A percentile compares a stretch with the other conserved stretches of the same genome.
These are phyloP conservation scores for Aurelia coerulea DNA, from an alignment of 30 jellyfish, hydroid and myxozoan species.

Conservation along the genomic window DNA sequence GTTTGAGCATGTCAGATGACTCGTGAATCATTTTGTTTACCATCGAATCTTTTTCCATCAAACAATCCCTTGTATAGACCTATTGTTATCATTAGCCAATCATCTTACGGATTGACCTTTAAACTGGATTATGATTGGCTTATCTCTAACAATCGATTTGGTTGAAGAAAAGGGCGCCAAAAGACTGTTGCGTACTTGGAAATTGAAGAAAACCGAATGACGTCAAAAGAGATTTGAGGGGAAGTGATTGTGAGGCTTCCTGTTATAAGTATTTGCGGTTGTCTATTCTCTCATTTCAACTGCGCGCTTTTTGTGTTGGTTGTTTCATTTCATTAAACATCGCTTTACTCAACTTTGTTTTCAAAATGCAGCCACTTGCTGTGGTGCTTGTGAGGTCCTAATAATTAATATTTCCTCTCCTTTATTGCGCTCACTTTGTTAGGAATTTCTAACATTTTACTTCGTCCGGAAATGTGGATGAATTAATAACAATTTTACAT, in stretches of 20 bases:
- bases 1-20: slow-evolving; percentile 63
- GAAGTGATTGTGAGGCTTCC: slow-evolving; percentile 54
- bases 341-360: too few species aligned
- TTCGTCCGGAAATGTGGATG: too few species aligned
- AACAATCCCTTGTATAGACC: slow-evolving; percentile 1
- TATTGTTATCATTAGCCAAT: slow-evolving; percentile 34
- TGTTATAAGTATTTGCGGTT: slow-evolving; percentile 45
- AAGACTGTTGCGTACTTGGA: slow-evolving; percentile 49
- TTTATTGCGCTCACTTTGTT: neutral
- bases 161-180: slow-evolving; percentile 73
- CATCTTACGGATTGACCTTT: neutral
- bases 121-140: slow-evolving; percentile 21
- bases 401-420: slow-evolving; percentile 36
- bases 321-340: too few species aligned
- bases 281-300: slow-evolving; percentile 11
- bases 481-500: too few species aligned
- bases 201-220: slow-evolving; percentile 29
- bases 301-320: slow-evolving; percentile 15
- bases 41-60: slow-evolving; percentile 9
- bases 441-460: too few species aligned
- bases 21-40: slow-evolving; percentile 75
- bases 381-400: slow-evolving; percentile 4
- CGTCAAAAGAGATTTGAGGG: slow-evolving; percentile 16
- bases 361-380: neutral
- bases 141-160: neutral